Base-by-base conservation (phyloP, 2,888 invertebrate species). In the Cantharis lateralis region DNA sequence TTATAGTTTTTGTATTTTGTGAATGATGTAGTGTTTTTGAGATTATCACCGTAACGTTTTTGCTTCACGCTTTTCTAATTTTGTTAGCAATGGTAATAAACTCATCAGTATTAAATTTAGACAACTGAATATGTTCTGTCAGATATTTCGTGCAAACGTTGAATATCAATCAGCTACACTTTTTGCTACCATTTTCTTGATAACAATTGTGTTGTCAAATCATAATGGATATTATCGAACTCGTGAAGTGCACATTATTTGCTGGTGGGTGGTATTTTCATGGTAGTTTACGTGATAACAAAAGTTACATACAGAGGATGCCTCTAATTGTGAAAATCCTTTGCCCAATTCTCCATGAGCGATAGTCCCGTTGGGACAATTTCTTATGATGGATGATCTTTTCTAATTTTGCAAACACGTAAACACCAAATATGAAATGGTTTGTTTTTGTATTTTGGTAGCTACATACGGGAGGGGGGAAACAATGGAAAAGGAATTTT, bases 331-430 rank as follows among this genome's bases (percentile, higher is more conserved):
- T 18, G 28, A 61, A 77, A 73, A 79, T 74, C 72, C 72, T 68
- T 64, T 68, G 73, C 75, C 20, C 26, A 72, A 24, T 4, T 24
- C 64, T 68, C 78, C 79, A 80, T 80, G 80, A 81, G 74, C 72
- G 79, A 81, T 81, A 72, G 80, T 78, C 77, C 77, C 81, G 16
- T 61, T 68, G 81, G 81, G 81, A 80, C 75, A 62, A 75, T 79
- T 68, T 68, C 74, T 71, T 61, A 75, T 78, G 74, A 77, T 77
- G 66, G 77, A 77, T 77, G 62, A 73, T 68, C 71, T 68, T 74
- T 74, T 74, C 74, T 66, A 48, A 63, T 15, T 10, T 62, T 71
- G n/a, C 68, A 74, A 71, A 63, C 62, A 74, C 71, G 48, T 74
- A 74, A 77, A 77, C 77, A 77, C 28, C 28, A 24, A 24, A 24